Evolutionary conservation across 2,797 vertebrate genomes (phyloP), one percentile per base, ranked within the genome.

Genomic region (Pelochelys cantorii): DNA sequence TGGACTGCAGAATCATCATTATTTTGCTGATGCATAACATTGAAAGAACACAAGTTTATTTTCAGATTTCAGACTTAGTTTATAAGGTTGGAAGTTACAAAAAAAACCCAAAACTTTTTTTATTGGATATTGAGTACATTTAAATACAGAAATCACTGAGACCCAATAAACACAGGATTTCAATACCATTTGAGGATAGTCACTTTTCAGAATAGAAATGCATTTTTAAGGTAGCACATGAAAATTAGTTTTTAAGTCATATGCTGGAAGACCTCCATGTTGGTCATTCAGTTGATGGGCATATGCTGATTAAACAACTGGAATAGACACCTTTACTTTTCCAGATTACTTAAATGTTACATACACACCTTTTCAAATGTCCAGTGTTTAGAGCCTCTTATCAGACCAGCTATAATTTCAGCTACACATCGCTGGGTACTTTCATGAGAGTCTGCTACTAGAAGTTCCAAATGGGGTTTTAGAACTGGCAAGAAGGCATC

Each of bases 351-450:
- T 25, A 86, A 84, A 29, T 2, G 59, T 60, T 57, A 57, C 4
- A 78, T 5, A 89, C 90, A 79, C 57, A 98, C 98, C 98, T 98
- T 98, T 94, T 98, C 98, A 97, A 98, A 98, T 0, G 98, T 98
- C 99, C 99, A 99, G 94, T 99, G 99, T 92, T 99, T 99, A 95
- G 98, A 99, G 59, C 99, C 99, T 97, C 99, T 98, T 95, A 99
- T 99, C 85, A 99, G 97, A 18, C 99, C 99, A 84, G 99, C 99
- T 96, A 99, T 99, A 79, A 99, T 99, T 98, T 99, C 99, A 15
- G 99, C 99, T 42, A 99, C 98, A 94, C 99, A 99, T 48, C 99
- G 98, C 96, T 99, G 99, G 25, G 99, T 99, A 95, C 99, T 99
- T 97, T 99, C 99, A 1, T 99, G 99, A 37, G 98, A 98, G 95